Base-by-base conservation (phyloP, 2,113 vertebrate species). In the Drymodes brunneopygia region DNA sequence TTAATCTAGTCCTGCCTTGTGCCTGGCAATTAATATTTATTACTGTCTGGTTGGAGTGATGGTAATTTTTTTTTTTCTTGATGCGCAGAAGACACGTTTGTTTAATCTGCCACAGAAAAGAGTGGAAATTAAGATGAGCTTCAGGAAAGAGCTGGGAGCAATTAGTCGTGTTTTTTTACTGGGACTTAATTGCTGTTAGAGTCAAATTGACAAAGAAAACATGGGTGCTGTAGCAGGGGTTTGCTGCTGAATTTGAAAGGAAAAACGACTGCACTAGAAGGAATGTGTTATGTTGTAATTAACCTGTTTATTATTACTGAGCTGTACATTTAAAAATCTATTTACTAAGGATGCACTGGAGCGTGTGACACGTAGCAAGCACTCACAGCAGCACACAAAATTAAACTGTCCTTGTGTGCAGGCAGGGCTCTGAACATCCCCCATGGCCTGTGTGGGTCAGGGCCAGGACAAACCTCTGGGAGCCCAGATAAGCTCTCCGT, bases 81-180 rank as follows among this genome's bases (percentile, higher is more conserved):
- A 82, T 94, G 92, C 81, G 92, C 66, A 51, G 51, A 72, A 67
- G 54, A 90, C 40, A 27, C 35, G 72, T 96, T 96, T 94, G 84
- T 95, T 97, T 96, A 90, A 96, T 96, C 81, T 94, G 85, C 78
- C 92, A 67, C 50, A 86, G 78, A 95, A 94, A 65, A 44, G 80
- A 91, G 85, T 88, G 85, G 82, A 96, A 97, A 95, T 96, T 90
- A 96, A 60, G 73, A 93, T 87, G 94, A 93, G 90, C 69, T 67
- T 72, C 86, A 81, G 90, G 88, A 94, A 94, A 91, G 93, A 88
- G 71, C 84, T 95, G 94, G 81, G 83, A 96, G 94, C 86, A 96
- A 97, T 97, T 94, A 96, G 86, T 74, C 0, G 6, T 75, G 92
- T 94, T 96, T 77, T 96, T 97, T 96, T 83, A 86, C 75, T 79